These are phyloP conservation scores for Penaeus vannamei DNA, from an alignment of 1,140 invertebrate genomes.

Conservation along the genomic window DNA sequence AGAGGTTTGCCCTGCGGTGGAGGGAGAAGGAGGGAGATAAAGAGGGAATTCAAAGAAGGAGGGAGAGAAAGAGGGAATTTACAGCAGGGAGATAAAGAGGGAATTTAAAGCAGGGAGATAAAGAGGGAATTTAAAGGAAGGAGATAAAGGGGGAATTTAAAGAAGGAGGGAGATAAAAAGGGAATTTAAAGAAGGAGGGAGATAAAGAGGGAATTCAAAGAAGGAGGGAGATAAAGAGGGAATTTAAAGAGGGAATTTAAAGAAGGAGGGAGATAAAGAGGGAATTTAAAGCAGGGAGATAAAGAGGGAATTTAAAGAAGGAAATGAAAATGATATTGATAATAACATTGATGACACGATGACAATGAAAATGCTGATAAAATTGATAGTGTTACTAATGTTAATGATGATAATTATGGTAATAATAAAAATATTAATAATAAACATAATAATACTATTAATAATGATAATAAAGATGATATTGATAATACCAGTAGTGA, in stretches of 20 bases:
- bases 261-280: constrained; percentile 18
- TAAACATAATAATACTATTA: no score
- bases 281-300: background rate
- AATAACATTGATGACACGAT: no score
- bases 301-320: no score
- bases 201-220: background rate
- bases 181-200: background rate
- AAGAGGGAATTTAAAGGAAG: background rate
- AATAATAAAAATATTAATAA: no score
- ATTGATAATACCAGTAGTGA: no score
- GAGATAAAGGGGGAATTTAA: background rate
- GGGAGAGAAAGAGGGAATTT: constrained; percentile 6
- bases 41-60: background rate
- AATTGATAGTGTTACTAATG: no score
- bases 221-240: background rate
- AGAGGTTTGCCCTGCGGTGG: constrained; percentile 69
- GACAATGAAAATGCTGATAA: no score
- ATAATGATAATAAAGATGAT: no score
- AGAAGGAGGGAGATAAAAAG: constrained; percentile 12
- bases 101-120: no score
- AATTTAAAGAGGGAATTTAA: no score
- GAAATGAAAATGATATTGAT: no score
- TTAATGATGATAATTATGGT: no score
- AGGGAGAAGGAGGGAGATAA: background rate
- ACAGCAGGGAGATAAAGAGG: background rate